Evolutionary conservation across 2,797 vertebrate species (phyloP), one percentile per base, ranked within the genome.

Genomic region (Halcyon leucocephala): DNA sequence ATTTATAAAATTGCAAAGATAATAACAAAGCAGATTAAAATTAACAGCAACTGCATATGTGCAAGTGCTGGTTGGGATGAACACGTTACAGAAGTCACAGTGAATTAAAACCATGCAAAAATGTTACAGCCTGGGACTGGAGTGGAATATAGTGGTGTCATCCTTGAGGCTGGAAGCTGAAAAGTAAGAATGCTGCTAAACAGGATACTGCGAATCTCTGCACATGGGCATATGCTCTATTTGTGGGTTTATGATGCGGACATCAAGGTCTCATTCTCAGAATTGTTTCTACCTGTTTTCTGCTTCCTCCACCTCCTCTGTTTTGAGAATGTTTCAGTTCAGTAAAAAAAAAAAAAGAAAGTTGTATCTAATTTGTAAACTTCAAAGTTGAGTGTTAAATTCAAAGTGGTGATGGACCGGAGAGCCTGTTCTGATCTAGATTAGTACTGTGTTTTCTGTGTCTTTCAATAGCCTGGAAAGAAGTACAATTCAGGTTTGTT

Each of bases 11-110:
- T 48, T 87, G 87, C 69, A 79, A 92, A 94, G 82, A 71, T 95
- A 95, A 96, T 96, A 96, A 94, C 0, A 3, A 96, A 92, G 72
- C 24, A 90, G 93, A 93, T 66, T 64, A 95, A 98, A 97, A 96
- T 91, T 95, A 96, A 89, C 81, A 96, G 74, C 88, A 78, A 73
- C 61, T 74, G 94, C 54, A 11, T 80, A 66, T 79, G 52, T 90
- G 62, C 51, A 93, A 88, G 51, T 22, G 37, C 69, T 76, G 74
- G 57, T 51, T 91, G 2, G 14, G 42, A 51, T 92, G 83, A 95
- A 97, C 93, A 86, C 46, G 73, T 95, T 90, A 48, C 20, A 65
- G 77, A 31, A 97, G 57, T 80, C 81, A 88, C 77, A 83, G 89
- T 41, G 85, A 90, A 54, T 62, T 80, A 42, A 62, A 94, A 51